Evolutionary conservation across 1,140 invertebrate genomes (phyloP).

Genomic region (Papilio machaon): DNA sequence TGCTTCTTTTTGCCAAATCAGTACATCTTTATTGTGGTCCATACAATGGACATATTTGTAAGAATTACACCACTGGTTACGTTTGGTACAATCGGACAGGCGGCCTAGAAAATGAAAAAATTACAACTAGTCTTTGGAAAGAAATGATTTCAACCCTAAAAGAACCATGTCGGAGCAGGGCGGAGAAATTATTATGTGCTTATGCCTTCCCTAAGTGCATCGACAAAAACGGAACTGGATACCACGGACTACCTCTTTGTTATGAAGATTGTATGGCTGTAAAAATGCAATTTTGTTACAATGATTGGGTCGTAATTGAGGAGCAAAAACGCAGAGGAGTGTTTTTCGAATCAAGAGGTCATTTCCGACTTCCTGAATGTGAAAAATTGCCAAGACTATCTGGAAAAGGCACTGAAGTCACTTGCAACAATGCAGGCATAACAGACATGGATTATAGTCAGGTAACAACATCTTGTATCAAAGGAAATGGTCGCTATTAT

Average conservation of each 20-base stretch:
- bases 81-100: conserved; percentile 93
- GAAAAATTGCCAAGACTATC: conserved; percentile 88
- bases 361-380: conserved; percentile 94
- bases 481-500: conserved; percentile 94
- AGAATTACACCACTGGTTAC: conserved; percentile 88
- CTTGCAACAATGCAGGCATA: conserved; percentile 91
- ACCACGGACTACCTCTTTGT: conserved; percentile 87
- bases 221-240: conserved; percentile 82
- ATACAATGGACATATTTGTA: conserved; percentile 95
- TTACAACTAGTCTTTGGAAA: conserved; percentile 90
- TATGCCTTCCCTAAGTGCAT: conserved; percentile 96
- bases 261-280: conserved; percentile 97
- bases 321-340: conserved; percentile 92
- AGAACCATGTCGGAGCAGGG: conserved; percentile 92
- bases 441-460: conserved; percentile 90
- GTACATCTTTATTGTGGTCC: conserved; percentile 87
- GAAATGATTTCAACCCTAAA: conserved; percentile 90
- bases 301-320: conserved; percentile 95
- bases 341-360: conserved; percentile 90
- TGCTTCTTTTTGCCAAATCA: conserved; percentile 70
- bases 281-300: conserved; percentile 94
- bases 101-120: conserved; percentile 92
- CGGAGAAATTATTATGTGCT: conserved; percentile 94
- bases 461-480: conserved; percentile 91
- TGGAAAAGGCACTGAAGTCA: conserved; percentile 81